Conservation (phyloP, 2,888 invertebrate species). For the Drosophila neonasuta region DNA sequence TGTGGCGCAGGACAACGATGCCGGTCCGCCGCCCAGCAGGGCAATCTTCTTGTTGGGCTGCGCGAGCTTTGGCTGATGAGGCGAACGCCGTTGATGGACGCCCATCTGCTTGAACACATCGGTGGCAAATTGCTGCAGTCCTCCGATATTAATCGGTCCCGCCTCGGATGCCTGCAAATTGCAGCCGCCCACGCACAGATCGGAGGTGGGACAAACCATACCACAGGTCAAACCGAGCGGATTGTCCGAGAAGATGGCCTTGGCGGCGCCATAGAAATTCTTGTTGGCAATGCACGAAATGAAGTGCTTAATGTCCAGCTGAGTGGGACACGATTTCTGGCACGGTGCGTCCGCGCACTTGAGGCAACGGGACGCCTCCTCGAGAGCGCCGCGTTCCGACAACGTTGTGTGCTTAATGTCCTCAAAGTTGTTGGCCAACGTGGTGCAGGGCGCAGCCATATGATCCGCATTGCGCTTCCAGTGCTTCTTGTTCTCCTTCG, state of each 20-base stretch:
- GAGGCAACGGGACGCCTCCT: slow-evolving; percentile 93
- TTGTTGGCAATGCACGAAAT: slow-evolving; percentile 98
- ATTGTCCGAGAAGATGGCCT: slow-evolving; percentile 97
- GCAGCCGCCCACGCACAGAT: slow-evolving; percentile 98
- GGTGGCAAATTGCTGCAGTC: slow-evolving; percentile 98
- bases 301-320: slow-evolving; percentile 97
- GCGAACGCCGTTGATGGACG: slow-evolving; percentile 92
- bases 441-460: slow-evolving; percentile 85
- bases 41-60: slow-evolving; percentile 86
- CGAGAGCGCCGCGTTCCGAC: slow-evolving; percentile 96
- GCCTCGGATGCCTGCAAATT: slow-evolving; percentile 98
- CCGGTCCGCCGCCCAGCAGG: slow-evolving; percentile 96
- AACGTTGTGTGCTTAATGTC: slow-evolving; percentile 99
- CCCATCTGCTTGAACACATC: slow-evolving; percentile 98
- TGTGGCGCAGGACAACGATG: slow-evolving; percentile 97
- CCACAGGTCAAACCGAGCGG: slow-evolving; percentile 97
- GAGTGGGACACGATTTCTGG: slow-evolving; percentile 99
- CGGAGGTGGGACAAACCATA: slow-evolving; percentile 99
- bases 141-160: slow-evolving; percentile 99
- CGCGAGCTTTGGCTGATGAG: slow-evolving; percentile 84
- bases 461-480: slow-evolving; percentile 97
- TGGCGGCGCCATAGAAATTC: slow-evolving; percentile 99
- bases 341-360: slow-evolving; percentile 98
- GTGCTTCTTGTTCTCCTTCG: slow-evolving; percentile 93
- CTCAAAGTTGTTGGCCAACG: slow-evolving; percentile 93